Evolutionary conservation across 2,797 vertebrate genomes (phyloP), one percentile per base, ranked within the genome.

Genomic region (Hafferia zeledoni): DNA sequence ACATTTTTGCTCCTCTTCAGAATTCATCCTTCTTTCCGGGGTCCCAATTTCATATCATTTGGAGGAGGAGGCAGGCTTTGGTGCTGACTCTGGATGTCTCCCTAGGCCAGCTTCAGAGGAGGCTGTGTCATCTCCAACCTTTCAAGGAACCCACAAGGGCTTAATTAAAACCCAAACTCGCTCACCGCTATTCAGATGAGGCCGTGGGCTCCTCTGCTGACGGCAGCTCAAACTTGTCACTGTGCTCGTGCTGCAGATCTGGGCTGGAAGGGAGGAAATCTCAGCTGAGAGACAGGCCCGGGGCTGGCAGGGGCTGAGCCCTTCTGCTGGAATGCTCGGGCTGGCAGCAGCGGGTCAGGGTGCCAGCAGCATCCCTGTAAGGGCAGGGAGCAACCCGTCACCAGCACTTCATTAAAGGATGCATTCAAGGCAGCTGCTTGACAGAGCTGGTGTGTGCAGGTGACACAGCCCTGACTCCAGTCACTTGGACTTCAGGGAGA

Each of bases 121-220:
- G 94, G 91, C 68, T 85, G 96, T 97, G 97, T 97, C 97, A 96
- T 97, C 93, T 39, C 87, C 95, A 97, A 97, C 97, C 98, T 98
- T 98, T 98, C 96, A 92, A 96, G 97, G 98, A 96, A 97, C 97
- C 97, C 96, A 96, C 75, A 67, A 84, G 98, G 98, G 97, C 97
- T 97, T 98, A 98, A 98, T 98, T 98, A 98, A 98, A 98, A 97
- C 89, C 96, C 92, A 94, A 97, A 92, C 94, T 89, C 44, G 28
- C 88, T 78, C 97, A 96, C 96, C 89, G 93, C 87, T 96, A 97
- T 97, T 97, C 97, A 95, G 93, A 97, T 46, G 89, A 95, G 96
- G 96, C 94, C 68, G 57, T 65, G 35, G 15, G 94, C 93, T 95
- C 85, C 91, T 95, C 78, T n/a, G 93, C 94, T 96, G 95, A 94